Conservation (phyloP, 2,113 vertebrate species). For the Phyllostomus discolor region DNA sequence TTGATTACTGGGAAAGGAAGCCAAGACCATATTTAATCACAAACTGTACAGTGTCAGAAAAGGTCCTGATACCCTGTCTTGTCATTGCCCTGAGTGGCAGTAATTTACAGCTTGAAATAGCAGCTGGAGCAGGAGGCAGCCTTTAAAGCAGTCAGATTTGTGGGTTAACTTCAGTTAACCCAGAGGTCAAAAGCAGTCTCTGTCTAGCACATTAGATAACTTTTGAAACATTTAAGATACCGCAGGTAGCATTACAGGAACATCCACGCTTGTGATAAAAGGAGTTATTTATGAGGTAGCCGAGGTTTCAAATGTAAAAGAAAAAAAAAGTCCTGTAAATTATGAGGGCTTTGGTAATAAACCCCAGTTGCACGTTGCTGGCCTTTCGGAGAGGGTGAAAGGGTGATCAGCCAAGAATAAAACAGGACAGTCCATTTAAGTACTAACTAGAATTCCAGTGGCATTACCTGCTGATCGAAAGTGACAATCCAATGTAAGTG, state of each 20-base stretch:
- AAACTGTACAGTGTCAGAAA: constrained; percentile 26
- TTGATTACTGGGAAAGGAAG: constrained; percentile 17
- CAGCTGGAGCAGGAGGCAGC: background rate
- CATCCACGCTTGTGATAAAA: constrained; percentile 63
- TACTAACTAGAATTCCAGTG: background rate
- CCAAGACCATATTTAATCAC: constrained; percentile 23
- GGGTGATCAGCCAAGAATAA: constrained; percentile 12
- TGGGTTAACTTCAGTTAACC: constrained; percentile 58
- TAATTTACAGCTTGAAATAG: constrained; percentile 50
- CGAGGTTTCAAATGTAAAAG: constrained; percentile 38
- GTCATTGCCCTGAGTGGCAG: background rate
- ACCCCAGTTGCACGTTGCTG: background rate
- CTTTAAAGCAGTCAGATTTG: constrained; percentile 42
- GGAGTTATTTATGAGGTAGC: constrained; percentile 61
- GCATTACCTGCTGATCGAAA: constrained; percentile 19
- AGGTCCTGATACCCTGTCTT: constrained; percentile 27
- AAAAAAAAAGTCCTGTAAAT: constrained; percentile 19
- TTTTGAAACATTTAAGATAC: constrained; percentile 42
- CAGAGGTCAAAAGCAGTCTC: constrained; percentile 59
- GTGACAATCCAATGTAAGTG: background rate
- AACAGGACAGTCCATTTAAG: background rate
- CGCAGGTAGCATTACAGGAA: constrained; percentile 59
- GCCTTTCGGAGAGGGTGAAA: constrained; percentile 26
- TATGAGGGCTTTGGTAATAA: constrained; percentile 28
- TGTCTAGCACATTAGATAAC: constrained; percentile 62